A percentile compares a stretch with the other conserved stretches of the same genome.
Conservation (phyloP, 2,113 vertebrate species). For the Muntiacus muntjak region DNA sequence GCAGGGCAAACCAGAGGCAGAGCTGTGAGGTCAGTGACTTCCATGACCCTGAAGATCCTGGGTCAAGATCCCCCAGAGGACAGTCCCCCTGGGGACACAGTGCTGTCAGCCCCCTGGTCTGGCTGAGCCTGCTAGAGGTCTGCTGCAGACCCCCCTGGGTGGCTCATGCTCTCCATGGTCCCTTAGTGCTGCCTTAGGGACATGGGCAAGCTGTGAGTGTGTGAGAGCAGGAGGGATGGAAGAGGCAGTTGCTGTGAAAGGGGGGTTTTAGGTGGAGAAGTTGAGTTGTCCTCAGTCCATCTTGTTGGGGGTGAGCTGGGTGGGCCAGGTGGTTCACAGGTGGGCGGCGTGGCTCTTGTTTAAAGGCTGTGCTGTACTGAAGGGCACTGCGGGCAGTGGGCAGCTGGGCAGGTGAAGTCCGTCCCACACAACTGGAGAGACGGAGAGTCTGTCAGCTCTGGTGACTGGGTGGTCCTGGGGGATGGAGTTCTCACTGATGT, state of each 20-base stretch:
- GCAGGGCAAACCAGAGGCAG: neutral
- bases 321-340: too few species aligned
- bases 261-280: neutral
- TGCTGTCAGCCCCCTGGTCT: accelerated
- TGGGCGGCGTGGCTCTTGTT: neutral
- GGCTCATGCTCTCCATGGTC: neutral
- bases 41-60: accelerated
- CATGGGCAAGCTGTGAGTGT: accelerated
- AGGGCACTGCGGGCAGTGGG: neutral
- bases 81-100: too few species aligned
- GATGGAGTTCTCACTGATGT: neutral
- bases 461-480: neutral
- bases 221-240: neutral
- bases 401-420: too few species aligned
- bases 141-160: neutral
- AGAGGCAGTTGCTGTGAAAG: neutral
- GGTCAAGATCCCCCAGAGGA: too few species aligned
- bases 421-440: neutral
- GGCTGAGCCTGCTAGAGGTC: neutral
- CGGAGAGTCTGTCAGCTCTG: neutral
- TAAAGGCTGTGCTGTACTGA: neutral
- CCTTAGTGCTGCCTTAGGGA: neutral
- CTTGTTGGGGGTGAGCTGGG: too few species aligned
- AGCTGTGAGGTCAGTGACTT: neutral
- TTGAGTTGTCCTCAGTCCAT: neutral